Base-by-base conservation (phyloP, 2,113 vertebrate species). In the Heliornis fulica region DNA sequence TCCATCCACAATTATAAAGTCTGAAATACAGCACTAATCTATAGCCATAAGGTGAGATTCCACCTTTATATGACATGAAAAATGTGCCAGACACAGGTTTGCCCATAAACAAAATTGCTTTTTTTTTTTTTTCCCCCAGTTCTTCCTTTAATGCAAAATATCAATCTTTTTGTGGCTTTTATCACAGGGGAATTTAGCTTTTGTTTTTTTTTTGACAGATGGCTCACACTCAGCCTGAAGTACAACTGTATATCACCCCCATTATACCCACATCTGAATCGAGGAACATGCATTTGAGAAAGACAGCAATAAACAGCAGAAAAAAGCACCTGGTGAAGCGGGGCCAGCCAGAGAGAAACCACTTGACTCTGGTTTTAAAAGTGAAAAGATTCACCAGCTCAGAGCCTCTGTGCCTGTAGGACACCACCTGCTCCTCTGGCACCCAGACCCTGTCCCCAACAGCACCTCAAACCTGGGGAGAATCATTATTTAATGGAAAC, bases 101-200 rank as follows among this genome's bases (percentile, higher is more conserved):
- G 77, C 90, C 97, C 96, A 95, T 98, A 98, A 97, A 98, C 97
- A 97, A 98, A 97, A 98, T 97, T 98, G 97, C 95, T 96, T 98
- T 98, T 95, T 97, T 90, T 51, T 51, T 23, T 22, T 90, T 51
- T 51, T 23, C 12, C 46, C 41, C 41, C 97, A 96, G 94, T 91
- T 96, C 95, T 94, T 70, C 88, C 94, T 95, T 95, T 98, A 98
- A 97, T 97, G 94, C 64, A 97, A 97, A 96, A 94, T 97, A 98
- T 98, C 97, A 98, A 98, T 98, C 98, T 97, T 97, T 79, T 66
- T 45, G 93, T 94, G 91, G 85, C 95, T 98, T 97, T 98, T 97
- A 97, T 98, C 94, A 28, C 83, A 80, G 93, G n/a, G n/a, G n/a
- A 97, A 97, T 97, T 97, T 97, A 96, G 96, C 95, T 97, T 98